Conservation (phyloP, 2,797 vertebrate genomes). For the Sebastes steindachneri region DNA sequence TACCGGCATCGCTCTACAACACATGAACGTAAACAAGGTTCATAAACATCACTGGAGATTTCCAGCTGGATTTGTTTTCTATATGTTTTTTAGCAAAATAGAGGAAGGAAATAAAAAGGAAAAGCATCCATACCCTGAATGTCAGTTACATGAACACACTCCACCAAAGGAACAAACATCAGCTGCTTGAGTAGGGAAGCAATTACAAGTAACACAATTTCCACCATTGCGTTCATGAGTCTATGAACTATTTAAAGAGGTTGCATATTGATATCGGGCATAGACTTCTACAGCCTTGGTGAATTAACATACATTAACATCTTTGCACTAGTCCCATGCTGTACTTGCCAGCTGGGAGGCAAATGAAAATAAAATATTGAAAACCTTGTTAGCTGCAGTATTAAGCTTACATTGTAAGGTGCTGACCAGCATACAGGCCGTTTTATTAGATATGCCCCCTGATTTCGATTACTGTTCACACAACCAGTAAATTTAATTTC, state of each 20-base stretch:
- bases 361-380: conserved; percentile 8
- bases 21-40: conserved; percentile 25
- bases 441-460: conserved; percentile 21
- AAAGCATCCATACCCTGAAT: not conserved
- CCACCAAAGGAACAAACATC: not conserved
- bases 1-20: conserved; percentile 29
- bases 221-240: not conserved
- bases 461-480: conserved; percentile 25
- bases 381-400: not conserved
- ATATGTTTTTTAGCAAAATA: not conserved
- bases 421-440: not conserved
- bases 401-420: conserved; percentile 2
- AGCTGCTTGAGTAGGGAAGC: not conserved
- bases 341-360: not conserved
- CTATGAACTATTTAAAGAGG: not conserved
- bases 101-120: not conserved
- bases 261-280: not conserved
- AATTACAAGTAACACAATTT: not conserved
- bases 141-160: not conserved
- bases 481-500: conserved; percentile 17
- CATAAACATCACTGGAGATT: not conserved
- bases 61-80: not conserved
- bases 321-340: not conserved
- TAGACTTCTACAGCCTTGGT: not conserved
- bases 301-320: conserved; percentile 13